Base-by-base conservation (phyloP, 2,113 vertebrate genomes). In the Lipophrys pholis region DNA sequence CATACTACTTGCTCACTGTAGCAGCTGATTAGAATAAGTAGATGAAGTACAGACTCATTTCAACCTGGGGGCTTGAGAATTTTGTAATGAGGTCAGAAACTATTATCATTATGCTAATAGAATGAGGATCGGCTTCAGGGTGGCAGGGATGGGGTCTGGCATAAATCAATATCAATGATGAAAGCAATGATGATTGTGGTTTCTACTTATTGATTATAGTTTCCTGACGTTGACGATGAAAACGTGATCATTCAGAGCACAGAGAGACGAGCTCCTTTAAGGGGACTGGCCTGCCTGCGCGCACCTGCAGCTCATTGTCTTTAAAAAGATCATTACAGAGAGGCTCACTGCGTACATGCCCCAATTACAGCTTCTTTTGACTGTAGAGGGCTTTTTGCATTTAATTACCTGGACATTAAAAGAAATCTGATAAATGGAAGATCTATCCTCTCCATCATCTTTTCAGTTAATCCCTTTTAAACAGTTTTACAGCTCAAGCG, bases 141-240 rank as follows among this genome's bases (percentile, higher is more conserved):
- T 41, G 50, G 45, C 55, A 61, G n/a, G 55, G 41, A 45, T 16
- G 50, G 58, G 73, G 62, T 42, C 36, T 49, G 48, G 55, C 73
- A 77, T 60, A 64, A 83, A 83, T 83, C 74, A 84, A 83, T 83
- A 78, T 59, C 46, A 81, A 17, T n/a, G 65, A 73, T 50, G 15
- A 70, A 69, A 73, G 71, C 60, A 65, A 69, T 77, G 50, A 69
- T 53, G 62, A 7, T 39, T 59, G 6, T 55, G 53, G 80, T 66
- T 69, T 58, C 60, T 58, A 66, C 35, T 58, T 11, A 76, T 82
- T 48, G 16, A 7, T 62, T 60, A 10, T 45, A 39, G 42, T 53
- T 42, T 41, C 39, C 9, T 41, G 12, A 67, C 56, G 35, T 43
- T 56, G 45, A 73, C 49, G 39, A 63, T 9, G 69, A 21, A 38